A percentile compares a stretch with the other conserved stretches of the same genome.
These are phyloP conservation scores for Sebastes hubbsi DNA, from an alignment of 2,797 vertebrate genomes.

Conservation along the genomic window DNA sequence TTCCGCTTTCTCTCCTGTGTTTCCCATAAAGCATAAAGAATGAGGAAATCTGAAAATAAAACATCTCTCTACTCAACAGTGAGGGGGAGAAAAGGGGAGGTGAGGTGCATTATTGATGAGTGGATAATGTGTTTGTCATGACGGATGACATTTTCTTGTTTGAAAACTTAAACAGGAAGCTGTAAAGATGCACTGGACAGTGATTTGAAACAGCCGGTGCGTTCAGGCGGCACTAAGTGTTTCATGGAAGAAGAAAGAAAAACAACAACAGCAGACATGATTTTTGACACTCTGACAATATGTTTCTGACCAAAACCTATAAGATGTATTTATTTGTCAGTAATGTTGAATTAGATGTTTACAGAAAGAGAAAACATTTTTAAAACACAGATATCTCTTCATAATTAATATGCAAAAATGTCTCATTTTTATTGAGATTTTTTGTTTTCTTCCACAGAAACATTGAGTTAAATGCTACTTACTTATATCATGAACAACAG, in stretches of 20 bases:
- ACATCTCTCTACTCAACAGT: slow-evolving; percentile 67
- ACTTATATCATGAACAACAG: too few relatives aligned
- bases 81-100: slow-evolving; percentile 58
- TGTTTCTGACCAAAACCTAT: slow-evolving; percentile 2
- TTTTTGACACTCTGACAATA: slow-evolving; percentile 5
- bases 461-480: too few relatives aligned
- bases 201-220: slow-evolving; percentile 54
- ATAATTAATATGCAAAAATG: not conserved
- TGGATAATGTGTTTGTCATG: slow-evolving; percentile 88
- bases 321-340: not conserved
- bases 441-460: not conserved
- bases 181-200: slow-evolving; percentile 50
- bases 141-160: slow-evolving; percentile 79
- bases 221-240: slow-evolving; percentile 25
- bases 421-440: not conserved
- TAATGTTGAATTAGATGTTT: not conserved
- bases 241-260: not conserved
- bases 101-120: slow-evolving; percentile 93
- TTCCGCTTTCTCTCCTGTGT: slow-evolving; percentile 87
- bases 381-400: not conserved
- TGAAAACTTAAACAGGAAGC: slow-evolving; percentile 75
- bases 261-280: not conserved
- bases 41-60: slow-evolving; percentile 92
- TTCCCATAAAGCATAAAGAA: slow-evolving; percentile 89
- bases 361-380: not conserved